phyloP scores from a whole-genome alignment of 2,113 vertebrate genomes.

The Rhea pennata region DNA sequence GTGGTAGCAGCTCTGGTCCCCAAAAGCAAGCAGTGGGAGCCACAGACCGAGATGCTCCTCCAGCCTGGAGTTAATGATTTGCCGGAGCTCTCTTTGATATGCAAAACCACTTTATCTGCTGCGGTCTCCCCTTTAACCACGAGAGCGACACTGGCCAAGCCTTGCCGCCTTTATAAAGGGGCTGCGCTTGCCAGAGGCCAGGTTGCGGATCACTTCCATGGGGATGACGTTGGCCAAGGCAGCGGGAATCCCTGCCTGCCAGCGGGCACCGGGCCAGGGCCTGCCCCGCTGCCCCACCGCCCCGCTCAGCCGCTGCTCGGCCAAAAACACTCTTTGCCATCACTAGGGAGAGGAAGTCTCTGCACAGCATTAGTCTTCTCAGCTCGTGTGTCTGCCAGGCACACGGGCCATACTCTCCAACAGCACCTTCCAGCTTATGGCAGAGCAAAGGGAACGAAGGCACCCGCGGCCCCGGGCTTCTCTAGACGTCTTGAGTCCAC shows the following conservation, averaged over 20 bases:
- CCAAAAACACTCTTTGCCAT: too few species aligned
- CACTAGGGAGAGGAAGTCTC: not conserved
- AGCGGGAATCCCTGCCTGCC: not conserved
- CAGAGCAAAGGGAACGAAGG: fast-evolving
- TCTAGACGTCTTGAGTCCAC: too few species aligned
- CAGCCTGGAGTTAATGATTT: too few species aligned
- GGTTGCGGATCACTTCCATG: not conserved
- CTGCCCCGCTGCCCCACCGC: not conserved
- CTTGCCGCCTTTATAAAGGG: not conserved
- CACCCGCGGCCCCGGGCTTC: not conserved
- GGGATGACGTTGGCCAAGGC: not conserved
- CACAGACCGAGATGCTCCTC: too few species aligned
- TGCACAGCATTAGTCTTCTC: fast-evolving
- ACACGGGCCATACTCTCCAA: not conserved
- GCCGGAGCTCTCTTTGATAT: too few species aligned
- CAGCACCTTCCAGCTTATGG: not conserved
- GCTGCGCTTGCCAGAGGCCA: not conserved
- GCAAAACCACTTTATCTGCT: not conserved
- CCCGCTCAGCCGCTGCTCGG: too few species aligned
- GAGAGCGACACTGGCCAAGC: not conserved
- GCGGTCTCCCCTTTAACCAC: fast-evolving
- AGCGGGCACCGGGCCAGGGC: not conserved
- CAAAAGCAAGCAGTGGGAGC: too few species aligned
- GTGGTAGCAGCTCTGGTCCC: too few species aligned
- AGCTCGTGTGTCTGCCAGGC: fast-evolving